These are phyloP conservation scores for Listronotus oregonensis DNA, from an alignment of 1,140 invertebrate genomes.

Conservation along the genomic window DNA sequence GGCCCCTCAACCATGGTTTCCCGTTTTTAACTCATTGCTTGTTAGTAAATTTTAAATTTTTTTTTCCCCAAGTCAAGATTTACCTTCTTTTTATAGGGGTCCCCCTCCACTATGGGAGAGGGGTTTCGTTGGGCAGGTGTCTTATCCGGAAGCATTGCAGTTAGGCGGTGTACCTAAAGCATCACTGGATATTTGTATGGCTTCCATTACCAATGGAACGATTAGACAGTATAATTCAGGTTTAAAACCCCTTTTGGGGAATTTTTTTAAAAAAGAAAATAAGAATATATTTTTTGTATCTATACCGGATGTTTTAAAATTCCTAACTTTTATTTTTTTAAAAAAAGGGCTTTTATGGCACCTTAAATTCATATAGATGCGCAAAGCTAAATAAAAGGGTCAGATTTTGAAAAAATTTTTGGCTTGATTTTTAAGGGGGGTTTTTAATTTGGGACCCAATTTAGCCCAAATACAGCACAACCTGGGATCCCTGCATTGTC, in stretches of 20 bases:
- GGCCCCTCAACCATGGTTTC: conserved; percentile 42
- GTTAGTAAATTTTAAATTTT: conserved; percentile 32
- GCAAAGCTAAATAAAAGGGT: not conserved
- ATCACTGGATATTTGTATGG: conserved; percentile 15
- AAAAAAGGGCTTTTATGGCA: conserved; percentile 7
- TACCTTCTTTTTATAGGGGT: conserved; percentile 14
- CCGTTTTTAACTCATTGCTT: conserved; percentile 36
- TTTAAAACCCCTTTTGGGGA: conserved; percentile 18
- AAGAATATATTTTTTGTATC: conserved; percentile 4
- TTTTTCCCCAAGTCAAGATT: conserved; percentile 35
- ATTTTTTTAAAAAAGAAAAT: conserved; percentile 3
- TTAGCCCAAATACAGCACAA: conserved; percentile 15
- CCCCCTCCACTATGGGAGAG: conserved; percentile 28
- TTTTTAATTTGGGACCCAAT: conserved; percentile 11
- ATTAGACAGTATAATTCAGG: conserved; percentile 7
- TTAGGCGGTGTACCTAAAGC: not conserved
- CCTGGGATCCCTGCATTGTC: conserved; percentile 16
- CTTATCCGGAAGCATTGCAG: conserved; percentile 39
- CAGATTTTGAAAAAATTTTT: not conserved
- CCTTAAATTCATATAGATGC: conserved; percentile 15
- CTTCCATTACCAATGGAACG: too few species aligned
- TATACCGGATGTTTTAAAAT: not conserved
- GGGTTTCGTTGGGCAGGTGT: conserved; percentile 41
- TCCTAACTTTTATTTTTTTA: conserved; percentile 18
- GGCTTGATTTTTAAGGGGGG: conserved; percentile 21